Base-by-base conservation (phyloP, 2,888 invertebrate genomes). In the Synanthedon vespiformis region DNA sequence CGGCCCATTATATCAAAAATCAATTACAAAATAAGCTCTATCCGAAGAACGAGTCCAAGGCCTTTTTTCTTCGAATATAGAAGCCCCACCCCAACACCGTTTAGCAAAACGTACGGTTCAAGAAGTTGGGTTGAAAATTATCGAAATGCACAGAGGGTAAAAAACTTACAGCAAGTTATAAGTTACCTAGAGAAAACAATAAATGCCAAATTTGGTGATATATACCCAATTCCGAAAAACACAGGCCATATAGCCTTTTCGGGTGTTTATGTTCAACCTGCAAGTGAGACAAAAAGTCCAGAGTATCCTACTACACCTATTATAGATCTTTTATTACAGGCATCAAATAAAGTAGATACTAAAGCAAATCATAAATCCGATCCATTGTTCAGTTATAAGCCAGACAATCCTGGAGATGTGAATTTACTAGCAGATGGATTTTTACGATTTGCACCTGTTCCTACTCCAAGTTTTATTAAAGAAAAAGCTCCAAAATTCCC, bases 401-500 rank as follows among this genome's bases (percentile, higher is more conserved):
- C 94, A 0, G 90, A 91, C 55, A 91, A 90, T 58, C 93, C 93
- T 0, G 90, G 92, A 40, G 94, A 94, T 53, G 89, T 94, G 0
- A 94, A 94, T 76, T 77, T 93, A 47, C 66, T 94, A 59, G 93
- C 93, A 3, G 89, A 92, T 52, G 70, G 72, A 18, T 74, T 72
- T 53, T 58, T 77, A 5, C 68, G 77, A 57, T 84, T 85, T 61
- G 69, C 79, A n/a, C 81, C 82, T 10, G 54, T 63, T 22, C 55
- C 64, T 10, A 63, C 62, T 14, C 56, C 65, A 8, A 68, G 60
- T 52, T 53, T 65, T 47, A 51, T 56, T 18, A 63, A 59, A 52
- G 64, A 65, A 51, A 67, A 53, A 44, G 54, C 59, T 16, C 54
- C 60, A 18, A 70, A 58, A 56, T 59, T 70, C 53, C 68, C 80